A percentile compares a stretch with the other conserved stretches of the same genome.
These are phyloP conservation scores for Noctua janthina DNA, from an alignment of 2,888 invertebrate species.

Conservation along the genomic window DNA sequence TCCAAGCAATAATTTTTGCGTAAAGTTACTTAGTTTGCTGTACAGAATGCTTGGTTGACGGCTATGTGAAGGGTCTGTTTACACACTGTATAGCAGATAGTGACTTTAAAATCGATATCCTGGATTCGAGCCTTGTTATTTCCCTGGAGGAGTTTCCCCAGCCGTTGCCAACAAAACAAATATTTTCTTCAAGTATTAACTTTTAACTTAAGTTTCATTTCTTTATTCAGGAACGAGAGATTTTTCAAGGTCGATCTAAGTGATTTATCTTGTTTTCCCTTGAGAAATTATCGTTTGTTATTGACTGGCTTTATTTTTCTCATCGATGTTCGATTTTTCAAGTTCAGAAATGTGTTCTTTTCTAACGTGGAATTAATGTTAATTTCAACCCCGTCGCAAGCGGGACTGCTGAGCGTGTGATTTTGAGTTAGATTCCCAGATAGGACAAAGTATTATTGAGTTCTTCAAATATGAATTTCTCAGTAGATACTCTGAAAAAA, in stretches of 20 bases:
- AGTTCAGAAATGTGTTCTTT: not conserved
- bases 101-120: constrained; percentile 10
- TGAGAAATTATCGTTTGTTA: constrained; percentile 12
- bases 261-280: constrained; percentile 28
- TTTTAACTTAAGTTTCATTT: constrained; percentile 11
- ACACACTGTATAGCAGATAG: not conserved
- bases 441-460: too few relatives aligned
- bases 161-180: constrained; percentile 26
- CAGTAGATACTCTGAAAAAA: too few relatives aligned
- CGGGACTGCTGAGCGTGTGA: too few relatives aligned
- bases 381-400: too few relatives aligned
- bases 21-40: too few relatives aligned
- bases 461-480: too few relatives aligned
- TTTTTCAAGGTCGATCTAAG: constrained; percentile 21
- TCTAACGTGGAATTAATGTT: not conserved
- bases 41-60: too few relatives aligned
- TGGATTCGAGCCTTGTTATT: constrained; percentile 16
- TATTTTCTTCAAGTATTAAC: constrained; percentile 25
- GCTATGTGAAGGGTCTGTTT: too few relatives aligned
- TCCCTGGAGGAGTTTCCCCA: constrained; percentile 26
- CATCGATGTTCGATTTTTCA: not conserved
- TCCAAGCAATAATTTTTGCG: too few relatives aligned
- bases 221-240: constrained; percentile 7
- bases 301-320: not conserved
- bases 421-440: too few relatives aligned